A percentile compares a stretch with the other conserved stretches of the same genome.
Conservation (phyloP, 2,888 invertebrate genomes). For the Synergus itoensis region DNA sequence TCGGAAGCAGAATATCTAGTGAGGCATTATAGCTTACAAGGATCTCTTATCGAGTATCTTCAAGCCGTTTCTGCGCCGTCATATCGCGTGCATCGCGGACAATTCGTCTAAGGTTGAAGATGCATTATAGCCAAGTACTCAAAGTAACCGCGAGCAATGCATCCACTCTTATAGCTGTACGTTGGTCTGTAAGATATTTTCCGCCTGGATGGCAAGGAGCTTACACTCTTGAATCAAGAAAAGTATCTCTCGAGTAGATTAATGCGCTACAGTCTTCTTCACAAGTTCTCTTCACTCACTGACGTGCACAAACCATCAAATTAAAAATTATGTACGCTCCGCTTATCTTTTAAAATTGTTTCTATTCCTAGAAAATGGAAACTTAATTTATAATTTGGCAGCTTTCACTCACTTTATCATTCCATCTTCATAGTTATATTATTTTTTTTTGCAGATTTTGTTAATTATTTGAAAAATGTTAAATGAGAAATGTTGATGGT, state of each 20-base stretch:
- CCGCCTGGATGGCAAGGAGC: conserved; percentile 48
- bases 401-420: not conserved
- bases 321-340: not conserved
- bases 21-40: not conserved
- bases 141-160: conserved; percentile 35
- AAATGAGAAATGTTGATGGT: not conserved
- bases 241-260: conserved; percentile 15
- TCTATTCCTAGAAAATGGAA: not conserved
- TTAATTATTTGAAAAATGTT: no score
- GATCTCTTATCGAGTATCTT: conserved; percentile 30
- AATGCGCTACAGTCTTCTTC: conserved; percentile 23
- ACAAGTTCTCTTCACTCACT: conserved; percentile 26
- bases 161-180: conserved; percentile 37
- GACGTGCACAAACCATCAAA: not conserved
- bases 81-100: conserved; percentile 31
- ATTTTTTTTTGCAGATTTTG: no score
- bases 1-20: not conserved
- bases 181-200: conserved; percentile 50
- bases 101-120: conserved; percentile 26
- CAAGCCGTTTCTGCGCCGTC: conserved; percentile 16
- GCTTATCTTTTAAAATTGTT: not conserved
- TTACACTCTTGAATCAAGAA: conserved; percentile 42
- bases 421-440: no score
- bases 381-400: not conserved
- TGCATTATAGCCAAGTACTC: conserved; percentile 27